A percentile compares a stretch with the other conserved stretches of the same genome.
phyloP scores from a whole-genome alignment of 2,797 vertebrate genomes.

The Chaenodraco wilsoni region DNA sequence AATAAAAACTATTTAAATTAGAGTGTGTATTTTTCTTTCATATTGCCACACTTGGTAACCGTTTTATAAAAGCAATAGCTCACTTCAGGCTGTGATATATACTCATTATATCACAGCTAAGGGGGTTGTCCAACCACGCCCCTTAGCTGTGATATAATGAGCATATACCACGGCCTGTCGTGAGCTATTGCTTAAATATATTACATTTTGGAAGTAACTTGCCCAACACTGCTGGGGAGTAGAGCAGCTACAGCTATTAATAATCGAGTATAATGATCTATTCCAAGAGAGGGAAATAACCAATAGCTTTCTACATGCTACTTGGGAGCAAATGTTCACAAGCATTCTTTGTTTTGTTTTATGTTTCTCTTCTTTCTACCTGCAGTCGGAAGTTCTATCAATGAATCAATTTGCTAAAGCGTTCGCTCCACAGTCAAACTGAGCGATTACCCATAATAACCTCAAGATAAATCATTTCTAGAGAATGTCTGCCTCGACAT shows the following conservation, averaged over 20 bases:
- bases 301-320: not conserved
- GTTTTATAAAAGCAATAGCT: too few relatives aligned
- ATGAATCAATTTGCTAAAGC: not conserved
- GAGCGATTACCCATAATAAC: not conserved
- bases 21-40: too few relatives aligned
- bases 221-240: not conserved
- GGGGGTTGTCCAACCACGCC: too few relatives aligned
- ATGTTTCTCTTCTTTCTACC: not conserved
- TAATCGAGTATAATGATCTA: not conserved
- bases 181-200: too few relatives aligned
- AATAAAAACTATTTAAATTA: too few relatives aligned
- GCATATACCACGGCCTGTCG: too few relatives aligned
- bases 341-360: not conserved
- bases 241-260: not conserved
- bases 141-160: too few relatives aligned
- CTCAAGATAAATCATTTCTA: not conserved
- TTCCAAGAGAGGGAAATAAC: not conserved
- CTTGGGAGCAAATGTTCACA: not conserved
- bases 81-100: too few relatives aligned
- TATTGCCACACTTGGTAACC: too few relatives aligned
- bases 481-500: not conserved
- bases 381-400: constrained; percentile 9
- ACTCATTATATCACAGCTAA: too few relatives aligned
- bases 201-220: too few relatives aligned
- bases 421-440: not conserved